phyloP scores from a whole-genome alignment of 1,140 invertebrate species.

The Trichomalopsis sarcophagae region DNA sequence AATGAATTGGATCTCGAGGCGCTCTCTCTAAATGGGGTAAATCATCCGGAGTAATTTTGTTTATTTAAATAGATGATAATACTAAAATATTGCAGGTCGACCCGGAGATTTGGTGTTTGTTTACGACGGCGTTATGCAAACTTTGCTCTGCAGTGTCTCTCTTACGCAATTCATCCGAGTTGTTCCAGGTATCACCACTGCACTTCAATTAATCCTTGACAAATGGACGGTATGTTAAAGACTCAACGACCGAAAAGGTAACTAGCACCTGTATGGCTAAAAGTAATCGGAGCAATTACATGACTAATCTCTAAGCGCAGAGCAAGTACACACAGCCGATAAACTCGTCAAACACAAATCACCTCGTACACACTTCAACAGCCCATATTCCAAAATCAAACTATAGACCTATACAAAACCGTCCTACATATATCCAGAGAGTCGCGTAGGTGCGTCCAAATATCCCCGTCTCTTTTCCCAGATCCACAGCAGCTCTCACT shows the following conservation, averaged over 20 bases:
- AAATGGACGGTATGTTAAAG: no score
- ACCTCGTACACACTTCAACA: background rate
- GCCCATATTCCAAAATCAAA: background rate
- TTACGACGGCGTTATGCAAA: no score
- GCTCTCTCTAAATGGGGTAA: background rate
- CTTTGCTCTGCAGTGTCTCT: no score
- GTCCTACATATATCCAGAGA: background rate
- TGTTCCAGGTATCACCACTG: background rate
- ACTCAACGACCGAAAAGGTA: no score
- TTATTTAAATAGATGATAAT: background rate
- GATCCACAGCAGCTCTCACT: background rate
- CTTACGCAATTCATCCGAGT: no score
- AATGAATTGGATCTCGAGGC: background rate
- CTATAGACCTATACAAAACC: background rate
- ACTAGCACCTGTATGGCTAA: background rate
- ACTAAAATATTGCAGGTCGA: no score
- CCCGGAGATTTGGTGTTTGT: no score
- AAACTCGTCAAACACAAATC: no score
- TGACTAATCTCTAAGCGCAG: background rate
- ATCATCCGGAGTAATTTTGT: background rate
- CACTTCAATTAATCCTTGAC: background rate
- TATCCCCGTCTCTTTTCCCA: no score
- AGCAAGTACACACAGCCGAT: no score
- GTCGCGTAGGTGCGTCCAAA: no score
- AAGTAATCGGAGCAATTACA: background rate